A percentile compares a stretch with the other conserved stretches of the same genome.
Evolutionary conservation across 2,113 vertebrate species (phyloP).

Genomic region (Psophia crepitans): DNA sequence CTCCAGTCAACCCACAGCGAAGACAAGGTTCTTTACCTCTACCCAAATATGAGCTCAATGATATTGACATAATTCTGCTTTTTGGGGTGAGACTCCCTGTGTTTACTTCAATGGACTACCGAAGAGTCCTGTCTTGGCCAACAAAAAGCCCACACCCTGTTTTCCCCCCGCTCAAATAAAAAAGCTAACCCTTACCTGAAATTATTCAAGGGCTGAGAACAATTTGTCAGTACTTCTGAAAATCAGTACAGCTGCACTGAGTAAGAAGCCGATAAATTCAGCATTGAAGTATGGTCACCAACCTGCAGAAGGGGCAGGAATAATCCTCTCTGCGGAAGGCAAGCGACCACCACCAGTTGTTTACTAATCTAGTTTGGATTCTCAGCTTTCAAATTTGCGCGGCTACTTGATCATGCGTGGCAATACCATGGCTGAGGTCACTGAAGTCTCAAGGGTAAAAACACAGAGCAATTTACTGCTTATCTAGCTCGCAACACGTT

Average conservation of each 20-base stretch:
- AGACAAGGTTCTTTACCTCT: not conserved
- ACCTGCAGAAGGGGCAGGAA: not conserved
- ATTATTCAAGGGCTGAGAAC: not conserved
- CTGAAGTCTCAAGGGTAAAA: constrained; percentile 6
- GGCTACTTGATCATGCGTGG: not conserved
- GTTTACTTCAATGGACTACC: not conserved
- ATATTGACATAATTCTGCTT: not conserved
- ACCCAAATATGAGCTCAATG: not conserved
- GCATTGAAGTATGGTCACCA: not conserved
- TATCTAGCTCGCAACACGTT: not conserved
- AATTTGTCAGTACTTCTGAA: not conserved
- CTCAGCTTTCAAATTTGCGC: not conserved
- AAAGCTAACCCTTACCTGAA: not conserved
- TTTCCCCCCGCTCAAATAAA: not conserved
- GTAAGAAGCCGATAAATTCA: not conserved
- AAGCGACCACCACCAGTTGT: not conserved
- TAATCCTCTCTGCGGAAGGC: not conserved
- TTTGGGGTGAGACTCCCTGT: not conserved
- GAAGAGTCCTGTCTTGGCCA: not conserved
- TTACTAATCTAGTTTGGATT: not conserved
- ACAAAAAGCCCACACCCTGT: not conserved
- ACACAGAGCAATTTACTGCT: constrained; percentile 20
- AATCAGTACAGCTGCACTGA: not conserved
- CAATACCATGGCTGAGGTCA: not conserved
- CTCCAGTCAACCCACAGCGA: not conserved